phyloP scores from a whole-genome alignment of 2,797 vertebrate species.

The Manis crassicaudata region DNA sequence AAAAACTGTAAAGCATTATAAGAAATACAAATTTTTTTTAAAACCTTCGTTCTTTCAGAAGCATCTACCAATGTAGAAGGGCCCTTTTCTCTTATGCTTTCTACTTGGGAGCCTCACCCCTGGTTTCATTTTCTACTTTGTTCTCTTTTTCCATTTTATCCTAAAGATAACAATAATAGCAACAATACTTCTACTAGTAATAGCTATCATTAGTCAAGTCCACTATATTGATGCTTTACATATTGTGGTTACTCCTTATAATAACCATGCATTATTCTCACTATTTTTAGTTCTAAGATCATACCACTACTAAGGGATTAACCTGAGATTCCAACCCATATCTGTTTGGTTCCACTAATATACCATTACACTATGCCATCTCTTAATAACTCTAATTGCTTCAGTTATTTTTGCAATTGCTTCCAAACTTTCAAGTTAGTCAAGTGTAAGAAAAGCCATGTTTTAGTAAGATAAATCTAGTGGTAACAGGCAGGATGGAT shows the following conservation, averaged over 20 bases:
- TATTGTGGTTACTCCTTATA: background rate
- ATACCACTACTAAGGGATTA: constrained; percentile 13
- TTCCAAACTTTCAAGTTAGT: constrained; percentile 53
- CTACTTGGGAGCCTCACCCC: background rate
- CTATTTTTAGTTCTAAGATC: constrained; percentile 21
- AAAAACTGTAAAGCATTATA: background rate
- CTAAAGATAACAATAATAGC: background rate
- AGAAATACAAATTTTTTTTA: background rate
- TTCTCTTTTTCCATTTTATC: background rate
- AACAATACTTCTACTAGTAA: background rate
- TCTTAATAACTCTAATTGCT: constrained; percentile 45
- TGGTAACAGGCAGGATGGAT: constrained; percentile 9
- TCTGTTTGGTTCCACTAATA: constrained; percentile 3
- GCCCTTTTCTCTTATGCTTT: background rate
- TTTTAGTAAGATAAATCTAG: constrained; percentile 62
- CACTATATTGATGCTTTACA: background rate
- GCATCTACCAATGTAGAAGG: background rate
- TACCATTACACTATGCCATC: background rate
- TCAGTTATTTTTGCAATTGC: constrained; percentile 32
- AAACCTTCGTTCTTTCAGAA: background rate
- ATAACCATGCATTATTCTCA: background rate
- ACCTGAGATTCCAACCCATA: background rate
- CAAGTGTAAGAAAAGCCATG: background rate
- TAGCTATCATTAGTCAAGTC: background rate
- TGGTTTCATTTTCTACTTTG: background rate